Evolutionary conservation across 2,797 vertebrate genomes (phyloP).

Genomic region (Phataginus tricuspis): DNA sequence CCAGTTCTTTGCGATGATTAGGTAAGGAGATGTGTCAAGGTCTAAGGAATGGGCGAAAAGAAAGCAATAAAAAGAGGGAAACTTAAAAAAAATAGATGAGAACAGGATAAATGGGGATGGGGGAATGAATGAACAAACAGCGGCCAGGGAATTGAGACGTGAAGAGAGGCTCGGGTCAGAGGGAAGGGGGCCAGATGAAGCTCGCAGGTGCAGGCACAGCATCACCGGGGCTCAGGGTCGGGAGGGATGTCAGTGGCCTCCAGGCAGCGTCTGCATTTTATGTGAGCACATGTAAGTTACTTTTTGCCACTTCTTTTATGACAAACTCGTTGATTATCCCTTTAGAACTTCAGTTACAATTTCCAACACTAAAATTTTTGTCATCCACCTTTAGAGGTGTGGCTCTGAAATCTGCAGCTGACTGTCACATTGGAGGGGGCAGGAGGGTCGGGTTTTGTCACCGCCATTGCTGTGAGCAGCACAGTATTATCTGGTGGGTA

Average conservation of each 20-base stretch:
- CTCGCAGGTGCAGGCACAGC: fast-evolving
- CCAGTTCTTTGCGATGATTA: neutral
- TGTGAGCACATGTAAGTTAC: too few relatives aligned
- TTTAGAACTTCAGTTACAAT: neutral
- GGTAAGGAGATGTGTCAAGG: neutral
- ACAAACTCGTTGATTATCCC: neutral
- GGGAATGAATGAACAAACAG: neutral
- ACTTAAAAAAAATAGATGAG: neutral
- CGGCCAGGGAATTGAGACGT: neutral
- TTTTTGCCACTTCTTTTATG: neutral
- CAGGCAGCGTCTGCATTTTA: neutral
- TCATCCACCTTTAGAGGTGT: neutral
- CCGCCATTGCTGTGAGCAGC: neutral
- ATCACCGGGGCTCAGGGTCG: neutral
- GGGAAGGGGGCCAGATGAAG: neutral
- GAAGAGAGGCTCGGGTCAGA: too few relatives aligned
- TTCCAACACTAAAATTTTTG: neutral
- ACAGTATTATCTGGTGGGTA: too few relatives aligned
- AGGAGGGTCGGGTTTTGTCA: neutral
- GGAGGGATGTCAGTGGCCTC: neutral
- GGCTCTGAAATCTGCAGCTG: neutral
- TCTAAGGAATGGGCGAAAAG: neutral
- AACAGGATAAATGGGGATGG: neutral
- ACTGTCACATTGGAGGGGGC: neutral
- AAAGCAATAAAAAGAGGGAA: neutral